A percentile compares a stretch with the other conserved stretches of the same genome.
Conservation (phyloP, 53 echinoderm and acorn worm genomes). For the Patiria pectinifera region DNA sequence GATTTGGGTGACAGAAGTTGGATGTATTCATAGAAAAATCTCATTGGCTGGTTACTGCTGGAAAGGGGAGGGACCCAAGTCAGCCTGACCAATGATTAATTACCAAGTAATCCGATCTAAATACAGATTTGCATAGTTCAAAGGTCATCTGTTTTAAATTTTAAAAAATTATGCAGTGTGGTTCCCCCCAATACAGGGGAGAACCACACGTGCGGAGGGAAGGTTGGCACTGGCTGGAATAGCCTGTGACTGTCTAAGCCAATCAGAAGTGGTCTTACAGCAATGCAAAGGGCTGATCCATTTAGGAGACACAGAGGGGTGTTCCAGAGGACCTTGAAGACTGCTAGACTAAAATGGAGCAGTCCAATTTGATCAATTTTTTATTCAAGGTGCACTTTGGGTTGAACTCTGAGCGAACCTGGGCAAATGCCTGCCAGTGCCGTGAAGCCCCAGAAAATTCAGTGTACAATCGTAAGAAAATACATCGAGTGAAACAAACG, state of each 20-base stretch:
- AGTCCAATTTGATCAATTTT: constrained; percentile 38
- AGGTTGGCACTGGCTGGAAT: constrained; percentile 36
- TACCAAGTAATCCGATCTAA: constrained; percentile 91
- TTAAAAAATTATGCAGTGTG: constrained; percentile 90
- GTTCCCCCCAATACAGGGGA: constrained; percentile 56
- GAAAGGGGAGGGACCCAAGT: constrained; percentile 74
- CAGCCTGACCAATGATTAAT: constrained; percentile 91
- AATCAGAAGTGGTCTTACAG: constrained; percentile 34
- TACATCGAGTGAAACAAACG: constrained; percentile 17
- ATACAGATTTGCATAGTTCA: constrained; percentile 96
- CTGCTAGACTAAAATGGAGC: constrained; percentile 37
- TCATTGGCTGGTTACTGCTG: constrained; percentile 37
- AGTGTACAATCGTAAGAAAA: constrained; percentile 26
- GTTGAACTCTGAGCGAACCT: constrained; percentile 42
- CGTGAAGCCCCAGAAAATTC: background rate
- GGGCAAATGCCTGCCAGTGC: background rate
- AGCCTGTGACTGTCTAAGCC: constrained; percentile 40
- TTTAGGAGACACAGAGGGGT: constrained; percentile 33
- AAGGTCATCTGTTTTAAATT: constrained; percentile 97
- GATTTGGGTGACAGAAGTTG: background rate
- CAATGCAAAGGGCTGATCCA: constrained; percentile 47
- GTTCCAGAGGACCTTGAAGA: constrained; percentile 42
- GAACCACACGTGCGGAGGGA: constrained; percentile 67
- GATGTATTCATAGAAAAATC: constrained; percentile 6
- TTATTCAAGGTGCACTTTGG: constrained; percentile 23